Conservation (phyloP, 2,888 invertebrate genomes). For the Drepana falcataria region DNA sequence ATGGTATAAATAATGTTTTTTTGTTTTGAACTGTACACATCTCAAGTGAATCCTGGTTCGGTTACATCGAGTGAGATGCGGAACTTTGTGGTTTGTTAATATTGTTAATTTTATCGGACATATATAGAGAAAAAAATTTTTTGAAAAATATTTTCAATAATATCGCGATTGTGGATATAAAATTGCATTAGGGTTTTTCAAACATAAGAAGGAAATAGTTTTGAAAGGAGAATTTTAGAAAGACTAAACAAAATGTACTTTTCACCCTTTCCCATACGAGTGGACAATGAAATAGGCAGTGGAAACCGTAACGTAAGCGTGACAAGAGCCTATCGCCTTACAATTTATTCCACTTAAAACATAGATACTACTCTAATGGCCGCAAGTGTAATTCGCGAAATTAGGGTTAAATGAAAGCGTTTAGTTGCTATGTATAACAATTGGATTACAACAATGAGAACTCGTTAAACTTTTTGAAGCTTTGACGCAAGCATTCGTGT, state of each 20-base stretch:
- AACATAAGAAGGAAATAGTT: no score
- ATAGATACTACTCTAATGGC: conserved; percentile 6
- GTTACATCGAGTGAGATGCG: conserved; percentile 49
- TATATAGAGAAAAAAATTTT: no score
- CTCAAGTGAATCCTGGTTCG: conserved; percentile 38
- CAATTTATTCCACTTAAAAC: no score
- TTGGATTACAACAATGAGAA: conserved; percentile 7
- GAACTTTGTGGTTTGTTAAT: conserved; percentile 43
- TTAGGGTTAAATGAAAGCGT: conserved; percentile 19
- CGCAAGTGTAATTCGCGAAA: conserved; percentile 20
- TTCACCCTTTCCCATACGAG: no score
- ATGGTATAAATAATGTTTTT: conserved; percentile 60
- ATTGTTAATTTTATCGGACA: conserved; percentile 1
- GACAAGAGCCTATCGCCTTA: no score
- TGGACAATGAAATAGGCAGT: no score
- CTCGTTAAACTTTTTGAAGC: conserved; percentile 2
- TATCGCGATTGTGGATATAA: no score
- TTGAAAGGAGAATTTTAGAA: no score
- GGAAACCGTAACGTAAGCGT: no score
- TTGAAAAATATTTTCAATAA: not conserved
- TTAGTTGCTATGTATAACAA: conserved; percentile 17
- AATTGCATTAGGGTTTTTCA: no score
- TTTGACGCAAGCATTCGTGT: not conserved
- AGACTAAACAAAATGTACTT: no score
- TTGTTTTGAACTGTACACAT: conserved; percentile 47